Conservation (phyloP, 2,797 vertebrate genomes). For the Microchirus variegatus region DNA sequence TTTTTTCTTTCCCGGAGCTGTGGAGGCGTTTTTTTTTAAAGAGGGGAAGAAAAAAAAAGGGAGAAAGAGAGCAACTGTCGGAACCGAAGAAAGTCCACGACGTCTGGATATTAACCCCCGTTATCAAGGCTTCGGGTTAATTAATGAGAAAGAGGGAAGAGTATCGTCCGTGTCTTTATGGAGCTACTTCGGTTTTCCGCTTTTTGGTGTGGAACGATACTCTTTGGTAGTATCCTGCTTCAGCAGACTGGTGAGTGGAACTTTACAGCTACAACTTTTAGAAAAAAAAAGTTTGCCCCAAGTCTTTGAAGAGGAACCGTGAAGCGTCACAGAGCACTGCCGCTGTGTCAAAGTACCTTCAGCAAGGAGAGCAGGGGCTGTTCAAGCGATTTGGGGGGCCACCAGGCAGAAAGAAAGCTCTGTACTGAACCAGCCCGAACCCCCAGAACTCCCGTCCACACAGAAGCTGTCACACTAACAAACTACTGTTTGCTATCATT, state of each 20-base stretch:
- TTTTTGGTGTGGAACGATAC: constrained; percentile 73
- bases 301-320: not conserved
- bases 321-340: not conserved
- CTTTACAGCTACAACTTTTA: not conserved
- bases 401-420: no score
- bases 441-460: no score
- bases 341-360: not conserved
- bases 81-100: constrained; percentile 4
- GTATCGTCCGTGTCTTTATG: constrained; percentile 59
- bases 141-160: constrained; percentile 64
- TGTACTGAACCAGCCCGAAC: no score
- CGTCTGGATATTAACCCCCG: constrained; percentile 29
- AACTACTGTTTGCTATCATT: no score
- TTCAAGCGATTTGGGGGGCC: no score
- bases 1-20: constrained; percentile 29
- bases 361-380: not conserved
- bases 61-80: not conserved
- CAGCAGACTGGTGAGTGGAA: constrained; percentile 66
- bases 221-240: constrained; percentile 51
- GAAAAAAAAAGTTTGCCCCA: constrained; percentile 11
- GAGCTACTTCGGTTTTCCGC: constrained; percentile 72
- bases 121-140: constrained; percentile 37
- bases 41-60: not conserved
- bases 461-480: no score
- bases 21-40: constrained; percentile 10